phyloP scores from a whole-genome alignment of 2,888 invertebrate species.

The Thyatira batis region DNA sequence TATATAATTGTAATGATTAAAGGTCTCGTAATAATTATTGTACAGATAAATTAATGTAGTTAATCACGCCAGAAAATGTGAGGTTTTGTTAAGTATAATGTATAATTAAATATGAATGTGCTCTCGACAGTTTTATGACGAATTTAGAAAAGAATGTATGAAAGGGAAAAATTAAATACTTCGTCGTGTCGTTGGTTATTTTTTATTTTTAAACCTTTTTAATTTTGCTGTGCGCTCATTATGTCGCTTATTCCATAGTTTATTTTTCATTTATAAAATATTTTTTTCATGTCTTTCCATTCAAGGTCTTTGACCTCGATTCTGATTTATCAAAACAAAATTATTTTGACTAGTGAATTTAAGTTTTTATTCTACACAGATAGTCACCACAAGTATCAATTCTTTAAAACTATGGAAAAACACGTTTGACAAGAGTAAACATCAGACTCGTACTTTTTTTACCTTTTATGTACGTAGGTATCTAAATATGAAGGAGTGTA shows the following conservation, averaged over 20 bases:
- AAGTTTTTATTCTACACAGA: too few species aligned
- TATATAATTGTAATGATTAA: conserved; percentile 74
- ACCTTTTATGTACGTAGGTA: too few species aligned
- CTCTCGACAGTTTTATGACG: conserved; percentile 81
- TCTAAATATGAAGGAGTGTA: too few species aligned
- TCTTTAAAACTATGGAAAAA: too few species aligned
- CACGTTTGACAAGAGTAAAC: too few species aligned
- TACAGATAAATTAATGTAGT: conserved; percentile 81
- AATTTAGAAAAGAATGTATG: conserved; percentile 82
- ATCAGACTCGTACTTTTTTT: too few species aligned
- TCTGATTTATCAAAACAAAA: too few species aligned
- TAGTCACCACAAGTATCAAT: too few species aligned
- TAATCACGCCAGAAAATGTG: conserved; percentile 77
- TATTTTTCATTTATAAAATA: too few species aligned
- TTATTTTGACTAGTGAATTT: too few species aligned
- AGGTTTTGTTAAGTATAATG: conserved; percentile 80
- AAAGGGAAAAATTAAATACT: conserved; percentile 81
- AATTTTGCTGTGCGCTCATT: conserved; percentile 28
- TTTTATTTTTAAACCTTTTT: conserved; percentile 55
- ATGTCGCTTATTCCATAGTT: conserved; percentile 6
- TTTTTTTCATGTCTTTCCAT: too few species aligned
- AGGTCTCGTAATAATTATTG: conserved; percentile 80
- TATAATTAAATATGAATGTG: conserved; percentile 79
- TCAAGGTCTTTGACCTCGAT: too few species aligned
- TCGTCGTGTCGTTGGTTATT: conserved; percentile 77